Percentiles rank a stretch among this genome's conserved stretches.
These are phyloP conservation scores for Sebastolobus alascanus DNA, from an alignment of 2,797 vertebrate species.

Conservation along the genomic window DNA sequence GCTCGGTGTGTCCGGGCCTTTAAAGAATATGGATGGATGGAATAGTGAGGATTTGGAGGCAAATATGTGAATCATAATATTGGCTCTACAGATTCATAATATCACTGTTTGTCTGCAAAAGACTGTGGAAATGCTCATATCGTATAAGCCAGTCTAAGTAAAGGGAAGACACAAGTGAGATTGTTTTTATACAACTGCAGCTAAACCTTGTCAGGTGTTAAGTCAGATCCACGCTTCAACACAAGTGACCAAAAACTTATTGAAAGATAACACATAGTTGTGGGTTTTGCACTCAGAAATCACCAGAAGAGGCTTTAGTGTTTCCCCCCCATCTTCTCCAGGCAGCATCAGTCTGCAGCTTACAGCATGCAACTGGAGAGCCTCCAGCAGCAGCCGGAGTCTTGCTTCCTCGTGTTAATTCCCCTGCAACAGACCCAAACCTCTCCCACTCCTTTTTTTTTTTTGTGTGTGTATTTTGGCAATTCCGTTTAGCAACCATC, in stretches of 20 bases:
- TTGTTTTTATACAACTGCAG: conserved; percentile 11
- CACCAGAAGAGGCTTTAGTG: neutral
- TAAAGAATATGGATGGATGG: no score
- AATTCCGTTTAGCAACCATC: conserved; percentile 54
- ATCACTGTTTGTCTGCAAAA: neutral
- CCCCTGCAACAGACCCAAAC: conserved; percentile 74
- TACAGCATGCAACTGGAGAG: conserved; percentile 51
- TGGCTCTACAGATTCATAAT: neutral
- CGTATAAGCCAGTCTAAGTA: neutral
- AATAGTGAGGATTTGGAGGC: neutral
- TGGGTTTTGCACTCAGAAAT: conserved; percentile 1
- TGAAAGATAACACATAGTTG: conserved; percentile 11
- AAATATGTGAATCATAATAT: neutral
- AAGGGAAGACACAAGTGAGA: neutral
- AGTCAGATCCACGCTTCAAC: conserved; percentile 25
- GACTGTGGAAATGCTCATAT: conserved; percentile 13
- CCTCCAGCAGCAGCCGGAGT: conserved; percentile 55
- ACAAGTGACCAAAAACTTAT: conserved; percentile 19
- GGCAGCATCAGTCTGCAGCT: conserved; percentile 50
- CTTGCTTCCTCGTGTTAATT: conserved; percentile 76
- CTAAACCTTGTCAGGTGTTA: conserved; percentile 19
- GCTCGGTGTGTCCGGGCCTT: no score
- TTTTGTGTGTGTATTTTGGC: conserved; percentile 31
- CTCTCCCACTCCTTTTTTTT: conserved; percentile 66
- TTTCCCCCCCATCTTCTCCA: conserved; percentile 19